phyloP scores from a whole-genome alignment of 2,888 invertebrate species.

The Polydrusus cervinus region DNA sequence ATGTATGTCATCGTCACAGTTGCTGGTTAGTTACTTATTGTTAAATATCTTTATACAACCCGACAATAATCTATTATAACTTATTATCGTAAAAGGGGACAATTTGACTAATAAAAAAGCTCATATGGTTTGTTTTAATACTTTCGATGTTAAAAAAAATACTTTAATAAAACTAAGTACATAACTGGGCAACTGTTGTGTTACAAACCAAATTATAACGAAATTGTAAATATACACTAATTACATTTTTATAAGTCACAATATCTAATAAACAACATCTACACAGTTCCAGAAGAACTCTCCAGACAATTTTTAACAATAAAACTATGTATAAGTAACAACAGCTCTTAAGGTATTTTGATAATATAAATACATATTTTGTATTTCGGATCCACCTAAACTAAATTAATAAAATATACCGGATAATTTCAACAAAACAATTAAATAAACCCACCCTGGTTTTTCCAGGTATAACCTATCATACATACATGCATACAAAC shows the following conservation, averaged over 20 bases:
- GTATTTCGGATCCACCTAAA: slow-evolving; percentile 4
- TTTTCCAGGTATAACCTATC: slow-evolving; percentile 14
- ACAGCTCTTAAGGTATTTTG: slow-evolving; percentile 29
- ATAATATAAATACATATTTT: slow-evolving; percentile 15
- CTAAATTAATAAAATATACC: slow-evolving; percentile 50
- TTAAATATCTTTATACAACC: no score
- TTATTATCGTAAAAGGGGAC: no score
- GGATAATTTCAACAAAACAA: slow-evolving; percentile 33
- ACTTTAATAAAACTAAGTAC: no score
- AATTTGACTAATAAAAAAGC: no score
- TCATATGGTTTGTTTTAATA: no score
- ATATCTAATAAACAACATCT: slow-evolving; percentile 25
- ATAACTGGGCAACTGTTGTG: slow-evolving; percentile 3
- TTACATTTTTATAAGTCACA: slow-evolving; percentile 27
- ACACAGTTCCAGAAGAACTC: slow-evolving; percentile 11
- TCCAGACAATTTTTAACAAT: slow-evolving; percentile 20
- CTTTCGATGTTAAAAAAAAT: no score
- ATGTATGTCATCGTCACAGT: no score
- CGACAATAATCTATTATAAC: no score
- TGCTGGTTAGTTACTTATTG: no score
- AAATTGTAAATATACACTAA: slow-evolving; percentile 30
- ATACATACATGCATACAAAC: slow-evolving; percentile 39
- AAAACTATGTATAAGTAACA: slow-evolving; percentile 32
- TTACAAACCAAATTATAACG: slow-evolving; percentile 4
- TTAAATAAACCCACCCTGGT: slow-evolving; percentile 11